A percentile compares a stretch with the other conserved stretches of the same genome.
Conservation (phyloP, 2,113 vertebrate species). For the Anhinga rufa region DNA sequence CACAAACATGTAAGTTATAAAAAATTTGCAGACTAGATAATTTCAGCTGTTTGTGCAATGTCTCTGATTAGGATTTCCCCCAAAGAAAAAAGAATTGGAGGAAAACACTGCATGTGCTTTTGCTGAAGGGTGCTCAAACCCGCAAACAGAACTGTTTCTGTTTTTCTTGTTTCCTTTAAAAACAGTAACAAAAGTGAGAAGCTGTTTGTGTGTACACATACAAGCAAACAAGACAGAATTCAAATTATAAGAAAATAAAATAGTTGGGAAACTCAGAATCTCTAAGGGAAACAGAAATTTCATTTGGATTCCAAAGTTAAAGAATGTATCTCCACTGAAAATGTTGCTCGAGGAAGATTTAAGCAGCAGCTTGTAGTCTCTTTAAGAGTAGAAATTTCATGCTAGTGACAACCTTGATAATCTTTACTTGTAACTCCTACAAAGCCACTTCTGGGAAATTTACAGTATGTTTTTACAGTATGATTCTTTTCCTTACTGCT, state of each 20-base stretch:
- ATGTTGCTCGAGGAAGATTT: not conserved
- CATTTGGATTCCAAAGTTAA: not conserved
- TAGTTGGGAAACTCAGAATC: not conserved
- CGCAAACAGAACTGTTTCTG: not conserved
- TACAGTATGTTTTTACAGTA: not conserved
- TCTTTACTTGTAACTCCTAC: not conserved
- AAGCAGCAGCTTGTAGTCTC: not conserved
- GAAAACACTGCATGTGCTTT: not conserved
- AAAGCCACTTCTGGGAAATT: not conserved
- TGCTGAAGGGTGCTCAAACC: not conserved
- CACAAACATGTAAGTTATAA: not conserved
- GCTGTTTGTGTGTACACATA: not conserved
- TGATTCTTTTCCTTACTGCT: not conserved
- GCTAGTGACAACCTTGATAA: not conserved
- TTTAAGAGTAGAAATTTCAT: not conserved
- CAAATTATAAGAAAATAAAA: not conserved
- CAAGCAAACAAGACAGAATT: not conserved
- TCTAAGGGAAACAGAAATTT: not conserved
- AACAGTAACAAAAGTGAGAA: not conserved
- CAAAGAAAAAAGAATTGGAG: not conserved
- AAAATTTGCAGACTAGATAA: not conserved
- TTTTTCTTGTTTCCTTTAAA: not conserved
- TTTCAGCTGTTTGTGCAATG: not conserved
- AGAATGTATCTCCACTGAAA: not conserved
- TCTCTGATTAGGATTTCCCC: not conserved